Conservation (phyloP, 2,888 invertebrate species). For the Tenthredo mesomela region DNA sequence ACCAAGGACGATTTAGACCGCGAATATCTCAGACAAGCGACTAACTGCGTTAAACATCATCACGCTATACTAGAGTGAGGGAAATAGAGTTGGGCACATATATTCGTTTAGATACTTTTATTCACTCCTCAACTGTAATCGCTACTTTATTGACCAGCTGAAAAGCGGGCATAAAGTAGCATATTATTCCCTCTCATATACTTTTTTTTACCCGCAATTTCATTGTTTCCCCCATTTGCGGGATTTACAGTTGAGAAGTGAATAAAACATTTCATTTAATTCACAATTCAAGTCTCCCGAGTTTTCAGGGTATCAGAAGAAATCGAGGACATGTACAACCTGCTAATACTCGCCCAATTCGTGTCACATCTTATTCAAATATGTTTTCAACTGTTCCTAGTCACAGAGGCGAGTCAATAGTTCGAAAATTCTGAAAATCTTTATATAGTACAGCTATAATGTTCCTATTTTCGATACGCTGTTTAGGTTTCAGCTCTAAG, state of each 20-base stretch:
- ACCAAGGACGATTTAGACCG: neutral
- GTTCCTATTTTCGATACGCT: neutral
- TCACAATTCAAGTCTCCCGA: too few relatives aligned
- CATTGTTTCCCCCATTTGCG: too few relatives aligned
- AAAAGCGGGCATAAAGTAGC: too few relatives aligned
- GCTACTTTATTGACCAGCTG: too few relatives aligned
- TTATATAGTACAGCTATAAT: too few relatives aligned
- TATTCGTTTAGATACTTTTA: too few relatives aligned
- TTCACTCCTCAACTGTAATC: too few relatives aligned
- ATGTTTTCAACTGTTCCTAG: slow-evolving; percentile 34
- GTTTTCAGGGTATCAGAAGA: slow-evolving; percentile 14
- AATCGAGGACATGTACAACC: slow-evolving; percentile 29
- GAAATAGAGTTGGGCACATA: neutral
- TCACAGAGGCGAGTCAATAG: slow-evolving; percentile 38
- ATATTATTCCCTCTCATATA: too few relatives aligned
- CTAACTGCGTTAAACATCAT: slow-evolving; percentile 36
- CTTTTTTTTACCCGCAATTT: too few relatives aligned
- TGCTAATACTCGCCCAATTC: slow-evolving; percentile 28
- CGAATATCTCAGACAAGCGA: neutral
- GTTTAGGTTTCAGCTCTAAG: neutral
- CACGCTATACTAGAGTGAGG: slow-evolving; percentile 38
- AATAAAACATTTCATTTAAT: too few relatives aligned
- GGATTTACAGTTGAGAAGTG: too few relatives aligned
- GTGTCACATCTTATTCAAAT: slow-evolving; percentile 17
- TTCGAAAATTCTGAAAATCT: neutral